Evolutionary conservation across 2,888 invertebrate genomes (phyloP).

Genomic region (Glaucopsyche alexis): DNA sequence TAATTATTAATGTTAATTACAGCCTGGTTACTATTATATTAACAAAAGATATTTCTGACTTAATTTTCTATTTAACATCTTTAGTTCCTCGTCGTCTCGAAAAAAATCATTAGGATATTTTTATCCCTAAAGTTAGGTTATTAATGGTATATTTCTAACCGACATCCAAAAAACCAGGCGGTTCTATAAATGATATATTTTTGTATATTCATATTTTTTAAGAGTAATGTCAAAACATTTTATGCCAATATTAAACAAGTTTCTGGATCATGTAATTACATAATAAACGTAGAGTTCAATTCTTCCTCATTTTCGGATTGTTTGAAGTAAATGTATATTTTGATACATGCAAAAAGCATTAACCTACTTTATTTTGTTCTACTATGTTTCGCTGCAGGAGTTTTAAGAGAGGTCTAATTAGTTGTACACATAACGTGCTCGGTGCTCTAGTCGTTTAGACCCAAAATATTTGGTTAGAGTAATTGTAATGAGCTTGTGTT

Average conservation of each 20-base stretch:
- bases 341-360: slow-evolving; percentile 19
- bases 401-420: slow-evolving; percentile 17
- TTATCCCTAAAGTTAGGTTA: too few relatives aligned
- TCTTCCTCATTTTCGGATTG: not conserved
- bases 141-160: too few relatives aligned
- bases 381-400: not conserved
- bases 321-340: not conserved
- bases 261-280: not conserved
- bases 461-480: not conserved
- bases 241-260: too few relatives aligned
- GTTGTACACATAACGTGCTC: not conserved
- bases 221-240: too few relatives aligned
- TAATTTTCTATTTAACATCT: not conserved
- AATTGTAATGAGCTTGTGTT: not conserved
- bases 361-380: slow-evolving; percentile 19
- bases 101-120: too few relatives aligned
- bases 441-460: not conserved
- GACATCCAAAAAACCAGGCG: too few relatives aligned
- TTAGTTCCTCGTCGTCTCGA: too few relatives aligned
- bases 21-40: not conserved
- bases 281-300: not conserved
- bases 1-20: not conserved
- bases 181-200: too few relatives aligned
- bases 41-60: not conserved
- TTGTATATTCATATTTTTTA: too few relatives aligned